phyloP scores from a whole-genome alignment of 64 coral and sea anemone genomes.

The Porites australiensis region DNA sequence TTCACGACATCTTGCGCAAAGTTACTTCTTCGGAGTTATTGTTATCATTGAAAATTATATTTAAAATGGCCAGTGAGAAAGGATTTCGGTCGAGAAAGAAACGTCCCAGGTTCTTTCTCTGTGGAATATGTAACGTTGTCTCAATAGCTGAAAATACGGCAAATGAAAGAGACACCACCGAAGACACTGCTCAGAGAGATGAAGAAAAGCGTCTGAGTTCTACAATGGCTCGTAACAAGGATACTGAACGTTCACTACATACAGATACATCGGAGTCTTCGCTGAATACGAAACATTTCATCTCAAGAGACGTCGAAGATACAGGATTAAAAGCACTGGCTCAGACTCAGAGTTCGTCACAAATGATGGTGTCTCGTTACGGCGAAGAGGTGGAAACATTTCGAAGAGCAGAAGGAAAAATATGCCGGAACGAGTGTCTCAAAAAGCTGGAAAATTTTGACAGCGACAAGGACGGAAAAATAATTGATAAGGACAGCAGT shows the following conservation, averaged over 20 bases:
- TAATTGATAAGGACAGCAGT: no score
- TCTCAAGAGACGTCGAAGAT: background rate
- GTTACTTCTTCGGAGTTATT: background rate
- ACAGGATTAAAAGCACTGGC: background rate
- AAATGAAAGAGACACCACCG: background rate
- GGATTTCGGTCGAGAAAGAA: background rate
- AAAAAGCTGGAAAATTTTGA: no score
- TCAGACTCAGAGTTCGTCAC: no score
- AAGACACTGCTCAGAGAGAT: background rate
- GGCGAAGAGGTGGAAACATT: no score
- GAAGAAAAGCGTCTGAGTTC: background rate
- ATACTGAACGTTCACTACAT: background rate
- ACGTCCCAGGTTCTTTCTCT: background rate
- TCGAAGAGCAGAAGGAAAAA: no score
- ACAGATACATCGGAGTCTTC: background rate
- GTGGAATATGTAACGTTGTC: background rate
- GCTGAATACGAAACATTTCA: background rate
- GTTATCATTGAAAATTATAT: background rate
- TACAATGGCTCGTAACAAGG: background rate
- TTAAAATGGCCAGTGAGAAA: background rate
- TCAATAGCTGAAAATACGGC: background rate
- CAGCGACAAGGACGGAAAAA: no score
- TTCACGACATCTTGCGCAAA: no score
- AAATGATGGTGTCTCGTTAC: no score
- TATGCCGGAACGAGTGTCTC: no score